A percentile compares a stretch with the other conserved stretches of the same genome.
Evolutionary conservation across 2,113 vertebrate genomes (phyloP).

Genomic region (Neogale vison): DNA sequence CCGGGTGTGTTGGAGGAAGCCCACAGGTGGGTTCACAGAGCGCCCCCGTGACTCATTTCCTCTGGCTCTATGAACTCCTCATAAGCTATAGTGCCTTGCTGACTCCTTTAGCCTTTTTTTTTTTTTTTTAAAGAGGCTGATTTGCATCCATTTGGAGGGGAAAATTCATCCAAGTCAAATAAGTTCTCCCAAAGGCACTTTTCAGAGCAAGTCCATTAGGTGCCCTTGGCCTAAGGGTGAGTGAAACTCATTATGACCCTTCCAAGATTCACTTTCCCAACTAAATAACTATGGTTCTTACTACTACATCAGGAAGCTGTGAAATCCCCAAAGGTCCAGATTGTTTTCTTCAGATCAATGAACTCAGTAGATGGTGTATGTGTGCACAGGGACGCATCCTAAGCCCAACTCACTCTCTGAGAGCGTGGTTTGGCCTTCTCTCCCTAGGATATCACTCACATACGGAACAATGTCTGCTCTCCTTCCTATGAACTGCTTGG

Average conservation of each 20-base stretch:
- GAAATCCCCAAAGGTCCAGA: background rate
- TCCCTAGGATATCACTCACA: background rate
- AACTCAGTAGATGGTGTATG: background rate
- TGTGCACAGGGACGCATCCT: background rate
- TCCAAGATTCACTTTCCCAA: background rate
- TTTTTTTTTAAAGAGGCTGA: background rate
- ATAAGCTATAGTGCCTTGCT: rapidly evolving
- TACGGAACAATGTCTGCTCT: background rate
- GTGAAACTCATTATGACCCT: slow-evolving; percentile 2
- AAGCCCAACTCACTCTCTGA: background rate
- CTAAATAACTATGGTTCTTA: background rate
- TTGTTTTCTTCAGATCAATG: background rate
- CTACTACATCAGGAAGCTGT: background rate
- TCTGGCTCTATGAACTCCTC: background rate
- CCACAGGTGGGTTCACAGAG: background rate
- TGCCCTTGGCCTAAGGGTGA: background rate
- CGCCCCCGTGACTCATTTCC: rapidly evolving
- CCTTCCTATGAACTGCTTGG: background rate
- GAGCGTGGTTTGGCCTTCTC: background rate
- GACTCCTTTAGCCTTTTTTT: background rate
- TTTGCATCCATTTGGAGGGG: background rate
- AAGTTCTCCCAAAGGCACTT: background rate
- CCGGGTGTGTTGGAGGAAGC: background rate
- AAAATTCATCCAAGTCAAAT: background rate
- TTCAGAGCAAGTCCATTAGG: background rate